phyloP scores from a whole-genome alignment of 2,113 vertebrate genomes.

The Megatriorchis doriae region DNA sequence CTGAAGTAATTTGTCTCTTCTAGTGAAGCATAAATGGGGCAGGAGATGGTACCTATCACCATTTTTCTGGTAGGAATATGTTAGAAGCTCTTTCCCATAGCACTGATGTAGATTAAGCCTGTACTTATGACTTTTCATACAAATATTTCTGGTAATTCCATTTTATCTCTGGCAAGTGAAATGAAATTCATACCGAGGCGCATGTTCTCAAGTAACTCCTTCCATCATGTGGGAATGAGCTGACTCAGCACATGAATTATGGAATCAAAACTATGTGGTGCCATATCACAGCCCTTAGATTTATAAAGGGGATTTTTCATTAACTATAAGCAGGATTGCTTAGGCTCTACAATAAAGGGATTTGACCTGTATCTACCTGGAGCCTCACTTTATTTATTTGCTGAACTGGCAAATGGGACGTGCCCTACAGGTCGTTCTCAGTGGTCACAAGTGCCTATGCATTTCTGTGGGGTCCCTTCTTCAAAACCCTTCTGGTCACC shows the following conservation, averaged over 20 bases:
- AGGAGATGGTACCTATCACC: neutral
- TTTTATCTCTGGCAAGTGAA: constrained; percentile 13
- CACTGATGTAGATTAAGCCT: neutral
- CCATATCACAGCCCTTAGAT: neutral
- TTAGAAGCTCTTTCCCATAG: neutral
- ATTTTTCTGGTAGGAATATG: constrained; percentile 13
- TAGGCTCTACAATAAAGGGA: neutral
- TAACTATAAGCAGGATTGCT: neutral
- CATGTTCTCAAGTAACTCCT: neutral
- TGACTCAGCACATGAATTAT: constrained; percentile 24
- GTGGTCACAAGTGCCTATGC: neutral
- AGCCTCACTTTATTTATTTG: neutral
- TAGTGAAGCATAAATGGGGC: neutral
- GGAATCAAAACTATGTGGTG: neutral
- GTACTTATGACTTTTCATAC: neutral
- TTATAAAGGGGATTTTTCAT: neutral
- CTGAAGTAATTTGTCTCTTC: constrained; percentile 15
- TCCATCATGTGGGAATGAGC: neutral
- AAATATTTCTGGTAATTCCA: constrained; percentile 49
- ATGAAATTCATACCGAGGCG: constrained; percentile 30
- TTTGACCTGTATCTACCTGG: neutral
- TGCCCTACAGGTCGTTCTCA: neutral
- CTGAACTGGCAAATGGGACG: neutral
- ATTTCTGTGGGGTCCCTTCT: neutral
- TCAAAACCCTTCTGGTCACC: neutral